Conservation (phyloP, 2,888 invertebrate species). For the Nysson spinosus region DNA sequence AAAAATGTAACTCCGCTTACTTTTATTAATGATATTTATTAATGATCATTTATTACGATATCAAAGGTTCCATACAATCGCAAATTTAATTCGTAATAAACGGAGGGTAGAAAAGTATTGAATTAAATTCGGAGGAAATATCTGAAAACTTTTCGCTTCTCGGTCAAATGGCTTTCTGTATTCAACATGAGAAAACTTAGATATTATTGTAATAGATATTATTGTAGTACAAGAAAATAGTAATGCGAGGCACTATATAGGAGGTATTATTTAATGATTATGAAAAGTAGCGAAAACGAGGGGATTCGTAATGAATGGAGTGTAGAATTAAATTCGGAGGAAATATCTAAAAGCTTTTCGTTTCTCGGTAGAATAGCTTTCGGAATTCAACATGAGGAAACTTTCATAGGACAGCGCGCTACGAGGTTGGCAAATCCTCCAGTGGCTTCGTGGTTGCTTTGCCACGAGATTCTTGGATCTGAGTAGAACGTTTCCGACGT, state of each 20-base stretch:
- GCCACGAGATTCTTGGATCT: constrained; percentile 24
- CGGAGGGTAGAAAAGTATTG: background rate
- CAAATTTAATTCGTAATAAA: background rate
- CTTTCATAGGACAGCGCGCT: constrained; percentile 30
- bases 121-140: constrained; percentile 20
- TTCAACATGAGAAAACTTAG: constrained; percentile 40
- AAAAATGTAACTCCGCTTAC: too few species aligned
- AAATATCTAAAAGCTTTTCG: background rate
- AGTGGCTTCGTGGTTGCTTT: constrained; percentile 36
- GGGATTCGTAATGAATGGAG: background rate
- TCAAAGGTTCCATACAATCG: too few species aligned
- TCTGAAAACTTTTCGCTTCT: constrained; percentile 12
- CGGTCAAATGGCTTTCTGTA: constrained; percentile 34
- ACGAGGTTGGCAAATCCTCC: constrained; percentile 47
- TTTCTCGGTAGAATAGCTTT: constrained; percentile 33
- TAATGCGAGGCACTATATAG: too few species aligned
- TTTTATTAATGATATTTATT: too few species aligned
- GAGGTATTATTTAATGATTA: too few species aligned
- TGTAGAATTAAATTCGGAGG: constrained; percentile 20
- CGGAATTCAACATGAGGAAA: constrained; percentile 41
- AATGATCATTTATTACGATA: too few species aligned
- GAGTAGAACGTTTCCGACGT: constrained; percentile 19
- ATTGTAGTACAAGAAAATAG: too few species aligned
- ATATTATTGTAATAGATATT: too few species aligned
- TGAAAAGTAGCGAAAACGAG: too few species aligned